Evolutionary conservation across 2,797 vertebrate species (phyloP), one percentile per base, ranked within the genome.

Genomic region (Mus minutoides): DNA sequence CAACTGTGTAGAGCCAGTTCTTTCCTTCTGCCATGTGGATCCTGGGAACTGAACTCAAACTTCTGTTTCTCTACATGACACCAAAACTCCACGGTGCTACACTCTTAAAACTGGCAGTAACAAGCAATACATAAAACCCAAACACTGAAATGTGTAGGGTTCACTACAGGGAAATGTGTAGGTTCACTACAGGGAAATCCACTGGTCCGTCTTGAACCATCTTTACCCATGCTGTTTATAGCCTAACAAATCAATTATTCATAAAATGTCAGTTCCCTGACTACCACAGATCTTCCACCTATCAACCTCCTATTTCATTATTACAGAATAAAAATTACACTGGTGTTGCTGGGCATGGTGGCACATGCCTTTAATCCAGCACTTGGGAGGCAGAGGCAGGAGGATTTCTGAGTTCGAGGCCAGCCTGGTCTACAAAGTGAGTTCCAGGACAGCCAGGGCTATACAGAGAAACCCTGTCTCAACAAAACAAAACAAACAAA

Each of bases 251-350:
- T 2, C 43, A 43, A 43, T 58, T 58, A 83, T 71, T 92, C 29
- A 87, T 71, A 92, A 94, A 94, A 95, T 89, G 58, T 0, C 31
- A 29, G 87, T 80, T 92, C 34, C 49, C 46, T 82, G 17, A 82
- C 16, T 87, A 78, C 91, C 4, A 54, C 24, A 69, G 46, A 78
- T 78, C 71, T 94, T 90, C 43, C 10, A 94, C 75, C 79, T 54
- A 58, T 10, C 80, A 49, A 82, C n/a, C 80, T 73, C 22, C 78
- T n/a, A 56, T 79, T 91, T 92, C 84, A 84, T 86, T 26, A 92
- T 46, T 64, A 80, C 34, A 73, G 31, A 83, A 67, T 54, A 52
- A 92, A 94, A 88, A 76, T 40, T 12, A 43, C 17, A 83, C 2
- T 85, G n/a, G n/a, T n/a, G n/a, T n/a, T n/a, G n/a, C n/a, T n/a